phyloP scores from a whole-genome alignment of 2,113 vertebrate species.

The Benitochromis conjunctus region DNA sequence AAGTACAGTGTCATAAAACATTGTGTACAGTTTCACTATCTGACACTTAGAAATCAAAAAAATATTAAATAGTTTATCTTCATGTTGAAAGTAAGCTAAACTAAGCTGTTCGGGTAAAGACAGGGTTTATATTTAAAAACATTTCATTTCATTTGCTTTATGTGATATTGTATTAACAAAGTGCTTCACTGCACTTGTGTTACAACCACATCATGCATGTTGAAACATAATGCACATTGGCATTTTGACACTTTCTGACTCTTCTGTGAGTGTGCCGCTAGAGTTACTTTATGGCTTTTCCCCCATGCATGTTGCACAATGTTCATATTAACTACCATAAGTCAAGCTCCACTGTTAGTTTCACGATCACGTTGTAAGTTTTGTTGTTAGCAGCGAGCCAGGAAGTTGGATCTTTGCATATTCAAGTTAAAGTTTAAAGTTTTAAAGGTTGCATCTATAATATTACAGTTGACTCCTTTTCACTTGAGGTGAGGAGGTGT shows the following conservation, averaged over 20 bases:
- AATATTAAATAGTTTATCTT: background rate
- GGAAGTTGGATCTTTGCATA: background rate
- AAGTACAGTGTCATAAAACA: background rate
- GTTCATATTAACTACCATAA: background rate
- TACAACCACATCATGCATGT: background rate
- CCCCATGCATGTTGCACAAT: background rate
- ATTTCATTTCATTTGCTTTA: background rate
- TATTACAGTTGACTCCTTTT: background rate
- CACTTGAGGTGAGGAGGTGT: background rate
- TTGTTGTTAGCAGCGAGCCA: background rate
- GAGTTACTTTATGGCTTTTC: accelerated
- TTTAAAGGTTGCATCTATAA: background rate
- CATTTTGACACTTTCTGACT: background rate
- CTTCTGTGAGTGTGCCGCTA: background rate
- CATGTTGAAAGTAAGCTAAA: background rate
- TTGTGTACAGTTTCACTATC: background rate
- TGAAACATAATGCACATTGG: background rate
- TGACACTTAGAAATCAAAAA: background rate
- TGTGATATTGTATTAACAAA: background rate
- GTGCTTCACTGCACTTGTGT: background rate
- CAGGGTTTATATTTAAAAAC: background rate
- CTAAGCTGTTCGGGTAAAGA: background rate
- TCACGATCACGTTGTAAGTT: background rate
- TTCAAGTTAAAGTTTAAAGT: background rate
- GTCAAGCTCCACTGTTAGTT: background rate